Conservation (phyloP, 2,797 vertebrate species). For the Ptychobarbus kaznakovi region DNA sequence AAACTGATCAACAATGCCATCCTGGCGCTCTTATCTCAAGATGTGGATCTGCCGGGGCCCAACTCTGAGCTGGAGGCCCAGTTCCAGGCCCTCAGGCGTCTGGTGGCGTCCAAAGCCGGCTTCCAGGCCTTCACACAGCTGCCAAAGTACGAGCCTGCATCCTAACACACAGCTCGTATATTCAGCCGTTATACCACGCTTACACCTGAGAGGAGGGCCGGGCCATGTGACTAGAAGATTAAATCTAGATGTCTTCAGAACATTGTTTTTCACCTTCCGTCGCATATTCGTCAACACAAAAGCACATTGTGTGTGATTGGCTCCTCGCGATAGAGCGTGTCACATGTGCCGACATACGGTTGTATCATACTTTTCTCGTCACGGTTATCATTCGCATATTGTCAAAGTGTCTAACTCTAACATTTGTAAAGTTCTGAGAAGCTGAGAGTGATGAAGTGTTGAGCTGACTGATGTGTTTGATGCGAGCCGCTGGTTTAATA, state of each 20-base stretch:
- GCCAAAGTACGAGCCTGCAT: conserved; percentile 84
- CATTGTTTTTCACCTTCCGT: no score
- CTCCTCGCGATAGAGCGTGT: no score
- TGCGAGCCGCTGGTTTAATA: conserved; percentile 63
- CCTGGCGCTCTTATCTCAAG: conserved; percentile 93
- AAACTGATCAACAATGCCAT: conserved; percentile 98
- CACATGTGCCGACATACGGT: no score
- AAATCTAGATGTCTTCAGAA: no score
- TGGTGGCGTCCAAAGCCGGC: conserved; percentile 98
- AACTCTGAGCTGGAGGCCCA: conserved; percentile 96
- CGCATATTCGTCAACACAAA: no score
- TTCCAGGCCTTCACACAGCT: conserved; percentile 99
- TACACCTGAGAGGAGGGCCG: neutral
- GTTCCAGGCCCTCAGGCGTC: conserved; percentile 94
- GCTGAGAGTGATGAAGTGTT: neutral
- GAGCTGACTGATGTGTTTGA: conserved; percentile 16
- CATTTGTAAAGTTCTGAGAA: no score
- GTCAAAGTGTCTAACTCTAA: no score
- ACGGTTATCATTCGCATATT: no score
- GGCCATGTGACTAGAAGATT: no score
- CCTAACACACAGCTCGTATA: neutral
- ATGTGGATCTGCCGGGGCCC: conserved; percentile 85
- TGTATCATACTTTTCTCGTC: no score
- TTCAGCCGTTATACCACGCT: neutral
- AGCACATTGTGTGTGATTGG: no score